phyloP scores from a whole-genome alignment of 64 coral and sea anemone genomes.

The Acropora tenuis region DNA sequence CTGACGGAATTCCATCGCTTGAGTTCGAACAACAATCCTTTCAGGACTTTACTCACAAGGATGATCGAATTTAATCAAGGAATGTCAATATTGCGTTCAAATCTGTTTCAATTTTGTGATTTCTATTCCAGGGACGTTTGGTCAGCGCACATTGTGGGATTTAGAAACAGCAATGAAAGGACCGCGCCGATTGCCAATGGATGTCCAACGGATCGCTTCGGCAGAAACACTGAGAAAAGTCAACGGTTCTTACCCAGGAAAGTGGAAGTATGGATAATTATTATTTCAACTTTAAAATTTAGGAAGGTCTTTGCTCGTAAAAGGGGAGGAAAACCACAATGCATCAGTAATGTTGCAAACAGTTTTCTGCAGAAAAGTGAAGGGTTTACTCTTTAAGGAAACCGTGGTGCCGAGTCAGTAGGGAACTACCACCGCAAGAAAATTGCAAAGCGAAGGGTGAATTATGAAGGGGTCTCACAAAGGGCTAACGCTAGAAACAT shows the following conservation, averaged over 20 bases:
- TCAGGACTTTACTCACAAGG: too few species aligned
- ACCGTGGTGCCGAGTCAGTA: too few species aligned
- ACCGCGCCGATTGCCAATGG: conserved; percentile 57
- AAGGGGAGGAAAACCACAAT: neutral
- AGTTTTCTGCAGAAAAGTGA: too few species aligned
- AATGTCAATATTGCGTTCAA: neutral
- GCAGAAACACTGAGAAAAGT: conserved; percentile 66
- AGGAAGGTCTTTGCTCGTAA: neutral
- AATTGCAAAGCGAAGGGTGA: too few species aligned
- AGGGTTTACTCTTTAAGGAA: neutral
- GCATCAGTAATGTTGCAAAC: too few species aligned
- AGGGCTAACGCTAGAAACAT: too few species aligned
- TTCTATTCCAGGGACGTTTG: conserved; percentile 70
- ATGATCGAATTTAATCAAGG: too few species aligned
- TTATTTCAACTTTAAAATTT: neutral
- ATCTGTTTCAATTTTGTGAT: neutral
- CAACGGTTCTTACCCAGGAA: conserved; percentile 17
- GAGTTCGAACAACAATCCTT: too few species aligned
- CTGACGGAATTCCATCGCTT: too few species aligned
- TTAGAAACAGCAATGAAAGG: conserved; percentile 65
- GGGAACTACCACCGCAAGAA: neutral
- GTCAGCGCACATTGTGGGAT: conserved; percentile 83
- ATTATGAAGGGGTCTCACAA: too few species aligned
- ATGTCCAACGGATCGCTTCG: conserved; percentile 77
- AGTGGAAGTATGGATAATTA: conserved; percentile 56